Base-by-base conservation (phyloP, 1,140 invertebrate genomes). In the Trissolcus basalis region DNA sequence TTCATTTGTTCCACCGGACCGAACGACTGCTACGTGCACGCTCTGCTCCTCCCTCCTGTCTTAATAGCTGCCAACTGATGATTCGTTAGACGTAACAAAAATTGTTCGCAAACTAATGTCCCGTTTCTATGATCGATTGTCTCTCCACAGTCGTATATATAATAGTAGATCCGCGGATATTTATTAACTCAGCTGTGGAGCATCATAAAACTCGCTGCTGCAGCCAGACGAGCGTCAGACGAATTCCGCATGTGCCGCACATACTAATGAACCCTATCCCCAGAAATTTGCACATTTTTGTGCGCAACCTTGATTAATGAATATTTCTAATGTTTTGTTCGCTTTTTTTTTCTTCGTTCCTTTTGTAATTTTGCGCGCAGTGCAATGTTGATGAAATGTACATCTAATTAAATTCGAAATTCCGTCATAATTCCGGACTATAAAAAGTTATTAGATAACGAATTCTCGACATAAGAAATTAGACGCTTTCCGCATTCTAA, bases 1-100 rank as follows among this genome's bases (percentile, higher is more conserved):
- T 70, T 71, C 74, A 65, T 80, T 80, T 74, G 74, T 77, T 73
- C 64, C 63, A 45, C 32, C 59, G 47, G 43, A 45, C 61, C 65
- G 45, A 67, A 75, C 67, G 51, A 75, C 49, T 60, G 54, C 64
- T 71, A 75, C 71, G 71, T 75, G 71, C 77, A 56, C 51, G 35
- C n/a, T 36, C 50, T 35, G 16, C 51, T 15, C 15, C 48, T 45
- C 14, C 14, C 32, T 32, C 56, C 35, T 45, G 39, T 71, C 68
- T 63, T 63, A 54, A 61, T 47, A 70, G 50, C 50, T 48, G 43
- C 35, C 56, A 61, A 61, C 44, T 53, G 44, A 60, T 32, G 55
- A 35, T 61, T 43, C 59, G 58, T 49, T 43, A 33, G 36, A 44
- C 55, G 19, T 41, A 41, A 51, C 59, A 47, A 58, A 64, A 56